Base-by-base conservation (phyloP, 2,888 invertebrate species). In the Poecilus cupreus region DNA sequence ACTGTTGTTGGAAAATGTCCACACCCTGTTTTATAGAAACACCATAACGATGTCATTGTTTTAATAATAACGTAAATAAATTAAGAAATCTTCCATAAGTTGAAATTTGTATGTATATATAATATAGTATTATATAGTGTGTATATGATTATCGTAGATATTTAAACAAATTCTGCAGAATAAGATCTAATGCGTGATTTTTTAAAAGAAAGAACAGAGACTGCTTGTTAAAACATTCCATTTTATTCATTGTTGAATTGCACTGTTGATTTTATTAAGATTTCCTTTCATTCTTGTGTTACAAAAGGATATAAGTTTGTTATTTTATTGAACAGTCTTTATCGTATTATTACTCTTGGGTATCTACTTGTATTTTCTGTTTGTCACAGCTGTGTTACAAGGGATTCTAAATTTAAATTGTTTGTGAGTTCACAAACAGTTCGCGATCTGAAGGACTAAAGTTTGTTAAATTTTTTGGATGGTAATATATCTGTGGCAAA, bases 221-320 rank as follows among this genome's bases (percentile, higher is more conserved):
- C 86, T 85, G 86, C 84, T 85, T 85, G 81, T 84, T 81, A 84
- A 83, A 83, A 84, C 85, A 85, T 86, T 86, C 86, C 85, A 84
- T 83, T 82, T 82, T 83, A 83, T 81, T 80, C 78, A 75, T 77
- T 81, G 74, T 82, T 76, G 64, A 82, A 80, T 70, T 80, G 80
- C 72, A 80, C 80, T 80, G 80, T 80, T 80, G 20, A 80, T 80
- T 80, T 80, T 80, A 80, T 80, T 72, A 72, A 80, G 37, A 72
- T 39, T 72, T 70, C 49, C 72, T 80, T 72, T 80, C 72, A 79
- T 68, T 70, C 68, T 79, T 78, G 32, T 78, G 79, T 79, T 79
- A 70, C 43, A 68, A 77, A 77, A 72, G 72, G 72, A 72, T 72
- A 72, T 72, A 72, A 72, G 46, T 72, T 72, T 72, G 72, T 72